Evolutionary conservation across 1,140 invertebrate genomes (phyloP).

Genomic region (Drosophila navojoa): DNA sequence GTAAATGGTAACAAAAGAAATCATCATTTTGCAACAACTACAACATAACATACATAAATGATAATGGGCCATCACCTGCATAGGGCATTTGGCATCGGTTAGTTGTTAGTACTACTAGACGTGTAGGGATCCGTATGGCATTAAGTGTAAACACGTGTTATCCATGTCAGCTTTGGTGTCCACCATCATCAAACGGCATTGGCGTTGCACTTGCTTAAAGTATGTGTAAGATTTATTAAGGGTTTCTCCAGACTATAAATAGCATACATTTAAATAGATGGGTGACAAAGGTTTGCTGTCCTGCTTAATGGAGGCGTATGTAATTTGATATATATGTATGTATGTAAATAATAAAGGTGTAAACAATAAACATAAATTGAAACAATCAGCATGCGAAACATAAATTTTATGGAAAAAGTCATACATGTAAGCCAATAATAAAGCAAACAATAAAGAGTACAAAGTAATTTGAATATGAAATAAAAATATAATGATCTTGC

Average conservation of each 20-base stretch:
- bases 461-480: conserved; percentile 35
- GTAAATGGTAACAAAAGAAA: conserved; percentile 32
- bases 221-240: conserved; percentile 41
- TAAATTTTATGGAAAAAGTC: conserved; percentile 21
- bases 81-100: conserved; percentile 9
- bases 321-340: not conserved
- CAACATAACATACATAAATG: conserved; percentile 42
- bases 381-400: conserved; percentile 21
- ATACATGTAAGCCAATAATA: conserved; percentile 22
- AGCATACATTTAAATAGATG: conserved; percentile 26
- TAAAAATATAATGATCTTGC: conserved; percentile 25
- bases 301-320: not conserved
- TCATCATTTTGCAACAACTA: conserved; percentile 43
- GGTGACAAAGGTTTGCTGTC: not conserved
- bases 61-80: not conserved
- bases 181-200: conserved; percentile 34
- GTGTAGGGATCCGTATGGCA: not conserved
- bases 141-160: conserved; percentile 8
- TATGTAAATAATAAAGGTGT: conserved; percentile 4
- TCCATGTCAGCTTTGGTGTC: conserved; percentile 49
- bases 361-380: conserved; percentile 27
- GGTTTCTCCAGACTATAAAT: conserved; percentile 33
- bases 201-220: conserved; percentile 39
- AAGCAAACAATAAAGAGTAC: conserved; percentile 19
- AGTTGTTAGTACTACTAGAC: conserved; percentile 17